Conservation (phyloP, 2,113 vertebrate genomes). For the Girardinichthys multiradiatus region DNA sequence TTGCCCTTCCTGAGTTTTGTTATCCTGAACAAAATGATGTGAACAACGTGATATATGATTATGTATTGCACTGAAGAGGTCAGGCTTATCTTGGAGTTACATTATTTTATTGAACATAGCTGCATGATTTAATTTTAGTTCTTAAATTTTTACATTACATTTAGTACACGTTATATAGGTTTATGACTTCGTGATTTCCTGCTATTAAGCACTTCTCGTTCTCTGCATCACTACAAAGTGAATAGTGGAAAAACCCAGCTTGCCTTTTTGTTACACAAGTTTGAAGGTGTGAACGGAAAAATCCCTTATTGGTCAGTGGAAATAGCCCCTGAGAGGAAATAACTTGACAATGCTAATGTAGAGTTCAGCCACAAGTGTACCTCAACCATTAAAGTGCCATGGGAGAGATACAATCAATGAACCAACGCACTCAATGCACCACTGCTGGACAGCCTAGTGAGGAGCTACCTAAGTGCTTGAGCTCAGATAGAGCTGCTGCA, state of each 20-base stretch:
- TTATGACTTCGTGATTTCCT: no score
- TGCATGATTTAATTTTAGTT: background rate
- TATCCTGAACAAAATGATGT: background rate
- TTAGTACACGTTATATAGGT: no score
- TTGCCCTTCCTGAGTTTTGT: background rate
- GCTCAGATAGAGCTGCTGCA: conserved; percentile 53
- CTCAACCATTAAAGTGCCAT: conserved; percentile 79
- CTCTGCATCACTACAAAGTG: conserved; percentile 44
- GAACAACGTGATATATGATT: background rate
- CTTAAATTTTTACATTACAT: background rate
- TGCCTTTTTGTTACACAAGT: conserved; percentile 75
- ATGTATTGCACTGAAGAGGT: background rate
- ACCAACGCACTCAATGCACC: conserved; percentile 75
- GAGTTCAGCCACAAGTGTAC: conserved; percentile 74
- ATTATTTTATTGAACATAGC: background rate
- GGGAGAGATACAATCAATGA: conserved; percentile 83
- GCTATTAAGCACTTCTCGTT: conserved; percentile 11
- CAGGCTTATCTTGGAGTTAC: background rate
- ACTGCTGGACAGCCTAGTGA: conserved; percentile 51
- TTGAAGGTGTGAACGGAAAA: conserved; percentile 82
- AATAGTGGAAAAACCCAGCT: conserved; percentile 81
- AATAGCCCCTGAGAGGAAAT: conserved; percentile 85
- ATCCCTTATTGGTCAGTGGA: conserved; percentile 79
- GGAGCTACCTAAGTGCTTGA: conserved; percentile 54
- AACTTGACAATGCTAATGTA: conserved; percentile 80